Conservation (phyloP, 2,888 invertebrate species). For the Agonopterix alstromeriana region DNA sequence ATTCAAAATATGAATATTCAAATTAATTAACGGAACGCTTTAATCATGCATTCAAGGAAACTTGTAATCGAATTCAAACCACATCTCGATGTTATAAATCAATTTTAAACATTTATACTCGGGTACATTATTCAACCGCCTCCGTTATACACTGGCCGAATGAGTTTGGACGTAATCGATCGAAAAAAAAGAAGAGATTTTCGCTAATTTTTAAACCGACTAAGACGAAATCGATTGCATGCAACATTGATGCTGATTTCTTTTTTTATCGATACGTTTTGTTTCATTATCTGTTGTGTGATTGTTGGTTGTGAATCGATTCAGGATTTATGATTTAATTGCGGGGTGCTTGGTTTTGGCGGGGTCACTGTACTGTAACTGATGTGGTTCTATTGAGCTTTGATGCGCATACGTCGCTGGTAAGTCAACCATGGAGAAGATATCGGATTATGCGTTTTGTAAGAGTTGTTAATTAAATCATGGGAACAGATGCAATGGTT, state of each 20-base stretch:
- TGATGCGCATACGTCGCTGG: conserved; percentile 10
- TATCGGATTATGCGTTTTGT: conserved; percentile 10
- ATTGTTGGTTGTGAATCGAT: conserved; percentile 71
- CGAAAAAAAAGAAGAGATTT: conserved; percentile 22
- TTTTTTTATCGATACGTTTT: conserved; percentile 55
- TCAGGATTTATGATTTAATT: conserved; percentile 75
- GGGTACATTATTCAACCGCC: conserved; percentile 26
- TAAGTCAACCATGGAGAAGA: conserved; percentile 36
- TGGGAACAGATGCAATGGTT: neutral
- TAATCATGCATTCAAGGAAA: conserved; percentile 31
- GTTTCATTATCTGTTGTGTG: conserved; percentile 69
- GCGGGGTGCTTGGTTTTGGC: conserved; percentile 40
- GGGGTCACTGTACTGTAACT: conserved; percentile 4
- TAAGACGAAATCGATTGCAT: conserved; percentile 49
- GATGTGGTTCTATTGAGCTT: conserved; percentile 11
- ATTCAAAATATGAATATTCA: conserved; percentile 19
- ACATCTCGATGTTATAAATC: conserved; percentile 38
- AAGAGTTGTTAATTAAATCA: neutral
- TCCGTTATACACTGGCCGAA: conserved; percentile 21
- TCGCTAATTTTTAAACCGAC: conserved; percentile 46
- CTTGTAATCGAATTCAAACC: conserved; percentile 34
- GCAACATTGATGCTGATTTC: conserved; percentile 38
- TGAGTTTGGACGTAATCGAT: conserved; percentile 24
- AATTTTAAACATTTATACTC: conserved; percentile 36
- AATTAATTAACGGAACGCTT: conserved; percentile 35